A percentile compares a stretch with the other conserved stretches of the same genome.
These are phyloP conservation scores for Schrankia costaestrigalis DNA, from an alignment of 2,888 invertebrate species.

Conservation along the genomic window DNA sequence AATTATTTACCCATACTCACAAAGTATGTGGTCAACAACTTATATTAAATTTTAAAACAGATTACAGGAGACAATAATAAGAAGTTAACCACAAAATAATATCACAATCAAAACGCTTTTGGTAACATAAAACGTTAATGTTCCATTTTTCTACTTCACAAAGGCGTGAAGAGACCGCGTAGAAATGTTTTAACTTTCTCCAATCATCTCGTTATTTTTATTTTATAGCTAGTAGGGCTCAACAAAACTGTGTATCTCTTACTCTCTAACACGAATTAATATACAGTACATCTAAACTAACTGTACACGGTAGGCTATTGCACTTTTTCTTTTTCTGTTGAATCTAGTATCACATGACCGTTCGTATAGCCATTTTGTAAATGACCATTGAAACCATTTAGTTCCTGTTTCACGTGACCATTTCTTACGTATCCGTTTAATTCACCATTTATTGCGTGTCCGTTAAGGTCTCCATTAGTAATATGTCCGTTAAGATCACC, in stretches of 20 bases:
- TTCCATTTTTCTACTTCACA: conserved; percentile 14
- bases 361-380: conserved; percentile 41
- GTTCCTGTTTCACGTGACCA: conserved; percentile 26
- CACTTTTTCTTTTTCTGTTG: conserved; percentile 60
- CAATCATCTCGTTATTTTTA: conserved; percentile 11
- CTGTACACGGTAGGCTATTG: conserved; percentile 45
- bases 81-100: conserved; percentile 1
- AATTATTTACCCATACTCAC: too few relatives aligned
- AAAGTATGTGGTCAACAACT: too few relatives aligned
- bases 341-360: conserved; percentile 37
- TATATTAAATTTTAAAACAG: too few relatives aligned
- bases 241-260: conserved; percentile 15
- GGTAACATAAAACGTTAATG: conserved; percentile 8
- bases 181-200: conserved; percentile 30
- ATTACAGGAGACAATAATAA: not conserved
- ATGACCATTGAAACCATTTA: conserved; percentile 11
- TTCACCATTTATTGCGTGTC: conserved; percentile 25
- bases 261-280: conserved; percentile 20
- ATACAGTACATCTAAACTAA: conserved; percentile 29
- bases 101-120: conserved; percentile 7
- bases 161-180: conserved; percentile 12
- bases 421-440: conserved; percentile 24
- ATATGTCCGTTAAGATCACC: conserved; percentile 24
- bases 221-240: conserved; percentile 17
- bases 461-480: conserved; percentile 29